Evolutionary conservation across 2,888 invertebrate species (phyloP).

Genomic region (Panorpa germanica): DNA sequence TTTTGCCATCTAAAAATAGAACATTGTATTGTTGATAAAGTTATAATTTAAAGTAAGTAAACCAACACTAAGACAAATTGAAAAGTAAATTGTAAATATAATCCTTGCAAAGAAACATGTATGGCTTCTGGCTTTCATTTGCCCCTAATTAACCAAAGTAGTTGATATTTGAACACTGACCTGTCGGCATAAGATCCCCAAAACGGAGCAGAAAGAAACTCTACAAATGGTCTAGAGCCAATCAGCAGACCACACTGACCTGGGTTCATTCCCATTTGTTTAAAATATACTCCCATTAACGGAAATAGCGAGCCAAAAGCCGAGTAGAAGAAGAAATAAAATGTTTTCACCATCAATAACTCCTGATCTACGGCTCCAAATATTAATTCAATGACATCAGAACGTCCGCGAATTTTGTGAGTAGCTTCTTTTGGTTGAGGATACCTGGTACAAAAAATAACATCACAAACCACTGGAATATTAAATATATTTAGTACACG

Average conservation of each 20-base stretch:
- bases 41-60: not conserved
- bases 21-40: not conserved
- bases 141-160: not conserved
- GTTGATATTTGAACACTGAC: conserved; percentile 19
- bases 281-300: conserved; percentile 97
- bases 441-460: conserved; percentile 33
- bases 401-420: conserved; percentile 73
- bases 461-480: not conserved
- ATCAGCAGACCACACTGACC: conserved; percentile 87
- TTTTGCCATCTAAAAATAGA: conserved; percentile 45
- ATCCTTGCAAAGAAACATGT: not conserved
- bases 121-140: not conserved
- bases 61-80: no score
- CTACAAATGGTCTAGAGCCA: conserved; percentile 91
- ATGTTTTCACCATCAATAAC: conserved; percentile 85
- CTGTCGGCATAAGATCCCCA: conserved; percentile 93
- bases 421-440: conserved; percentile 76
- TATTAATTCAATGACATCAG: conserved; percentile 66
- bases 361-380: conserved; percentile 77
- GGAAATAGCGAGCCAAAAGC: conserved; percentile 98
- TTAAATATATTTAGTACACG: not conserved
- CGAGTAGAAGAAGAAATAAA: conserved; percentile 99
- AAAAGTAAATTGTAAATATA: no score
- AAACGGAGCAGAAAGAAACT: conserved; percentile 92
- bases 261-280: conserved; percentile 98